phyloP scores from a whole-genome alignment of 2,113 vertebrate species.

The Dicentrarchus labrax region DNA sequence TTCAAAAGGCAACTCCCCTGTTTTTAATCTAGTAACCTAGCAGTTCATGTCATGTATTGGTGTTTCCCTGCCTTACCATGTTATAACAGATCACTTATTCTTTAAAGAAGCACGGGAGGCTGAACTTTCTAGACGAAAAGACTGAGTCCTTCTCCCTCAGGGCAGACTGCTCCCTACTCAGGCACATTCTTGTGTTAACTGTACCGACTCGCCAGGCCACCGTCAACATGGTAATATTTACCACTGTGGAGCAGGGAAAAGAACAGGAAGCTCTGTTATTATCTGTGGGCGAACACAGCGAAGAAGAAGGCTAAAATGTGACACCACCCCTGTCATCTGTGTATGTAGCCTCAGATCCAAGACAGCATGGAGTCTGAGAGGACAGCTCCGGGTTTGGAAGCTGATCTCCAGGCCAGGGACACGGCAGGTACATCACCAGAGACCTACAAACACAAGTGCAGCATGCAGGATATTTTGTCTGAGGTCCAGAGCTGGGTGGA shows the following conservation, averaged over 20 bases:
- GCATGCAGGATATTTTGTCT: slow-evolving; percentile 69
- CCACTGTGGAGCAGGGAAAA: not conserved
- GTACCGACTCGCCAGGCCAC: slow-evolving; percentile 56
- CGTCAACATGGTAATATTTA: slow-evolving; percentile 26
- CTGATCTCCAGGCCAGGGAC: slow-evolving; percentile 9
- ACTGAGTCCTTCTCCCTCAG: slow-evolving; percentile 51
- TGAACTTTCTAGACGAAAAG: slow-evolving; percentile 7
- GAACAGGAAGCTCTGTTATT: slow-evolving; percentile 72
- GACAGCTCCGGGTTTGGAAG: not conserved
- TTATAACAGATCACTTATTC: slow-evolving; percentile 52
- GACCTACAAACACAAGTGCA: slow-evolving; percentile 9
- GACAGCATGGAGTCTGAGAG: slow-evolving; percentile 49
- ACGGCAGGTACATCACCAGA: slow-evolving; percentile 3
- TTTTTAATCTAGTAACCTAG: slow-evolving; percentile 10
- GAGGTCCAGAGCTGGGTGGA: slow-evolving; percentile 70
- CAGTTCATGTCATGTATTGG: slow-evolving; percentile 16
- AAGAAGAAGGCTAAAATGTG: slow-evolving; percentile 39
- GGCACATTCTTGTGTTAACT: slow-evolving; percentile 73
- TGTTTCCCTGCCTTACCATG: slow-evolving; percentile 16
- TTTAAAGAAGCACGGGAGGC: slow-evolving; percentile 5
- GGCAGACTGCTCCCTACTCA: slow-evolving; percentile 48
- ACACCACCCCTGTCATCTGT: slow-evolving; percentile 50
- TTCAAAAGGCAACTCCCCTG: slow-evolving; percentile 30
- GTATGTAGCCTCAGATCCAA: slow-evolving; percentile 31
- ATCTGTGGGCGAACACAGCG: slow-evolving; percentile 52